Evolutionary conservation across 1,140 invertebrate genomes (phyloP).

Genomic region (Formica selysi): DNA sequence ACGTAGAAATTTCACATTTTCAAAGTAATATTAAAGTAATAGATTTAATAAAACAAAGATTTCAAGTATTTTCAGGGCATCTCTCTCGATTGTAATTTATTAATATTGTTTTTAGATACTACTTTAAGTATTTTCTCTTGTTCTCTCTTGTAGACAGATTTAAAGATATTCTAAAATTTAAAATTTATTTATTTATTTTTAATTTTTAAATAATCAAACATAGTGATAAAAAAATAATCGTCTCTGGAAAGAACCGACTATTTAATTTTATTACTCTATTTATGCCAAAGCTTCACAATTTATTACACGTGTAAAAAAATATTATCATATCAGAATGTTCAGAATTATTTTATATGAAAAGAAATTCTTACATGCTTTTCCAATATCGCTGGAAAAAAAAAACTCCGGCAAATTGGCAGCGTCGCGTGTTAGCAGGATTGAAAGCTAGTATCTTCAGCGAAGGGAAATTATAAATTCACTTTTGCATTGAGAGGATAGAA

Average conservation of each 20-base stretch:
- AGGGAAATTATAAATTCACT: slow-evolving; percentile 57
- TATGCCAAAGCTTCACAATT: not conserved
- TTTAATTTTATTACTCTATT: slow-evolving; percentile 17
- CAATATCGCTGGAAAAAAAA: not conserved
- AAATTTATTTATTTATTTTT: not conserved
- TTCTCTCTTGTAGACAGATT: not conserved
- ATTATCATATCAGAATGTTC: not conserved
- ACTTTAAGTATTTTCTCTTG: not conserved
- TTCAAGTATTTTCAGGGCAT: not conserved
- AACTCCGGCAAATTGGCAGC: slow-evolving; percentile 20
- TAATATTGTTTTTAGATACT: not conserved
- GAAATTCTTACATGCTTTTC: not conserved
- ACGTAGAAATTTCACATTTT: not conserved
- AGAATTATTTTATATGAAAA: not conserved
- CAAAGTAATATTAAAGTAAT: not conserved
- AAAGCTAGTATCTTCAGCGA: slow-evolving; percentile 8
- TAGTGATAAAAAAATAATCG: not conserved
- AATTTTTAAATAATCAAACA: not conserved
- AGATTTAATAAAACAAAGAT: not conserved
- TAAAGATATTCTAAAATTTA: not conserved
- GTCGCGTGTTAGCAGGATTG: slow-evolving; percentile 20
- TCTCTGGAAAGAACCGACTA: not conserved
- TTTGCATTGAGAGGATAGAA: slow-evolving; percentile 29
- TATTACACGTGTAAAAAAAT: not conserved
- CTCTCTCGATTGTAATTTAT: slow-evolving; percentile 16